Evolutionary conservation across 1,140 invertebrate genomes (phyloP).

Genomic region (Aphidius gifuensis): DNA sequence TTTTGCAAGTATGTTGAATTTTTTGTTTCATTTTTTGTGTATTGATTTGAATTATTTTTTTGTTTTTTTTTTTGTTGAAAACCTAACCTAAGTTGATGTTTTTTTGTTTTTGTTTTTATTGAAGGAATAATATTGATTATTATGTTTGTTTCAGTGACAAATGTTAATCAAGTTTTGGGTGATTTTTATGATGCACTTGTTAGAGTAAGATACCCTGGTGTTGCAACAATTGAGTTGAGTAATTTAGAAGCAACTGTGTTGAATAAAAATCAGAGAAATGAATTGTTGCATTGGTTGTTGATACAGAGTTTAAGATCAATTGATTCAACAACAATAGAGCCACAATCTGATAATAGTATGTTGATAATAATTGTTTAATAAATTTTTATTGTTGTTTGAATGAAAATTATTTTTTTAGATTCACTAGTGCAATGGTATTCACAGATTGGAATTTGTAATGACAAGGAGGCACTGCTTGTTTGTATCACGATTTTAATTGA

Average conservation of each 20-base stretch:
- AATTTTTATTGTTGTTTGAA: neutral
- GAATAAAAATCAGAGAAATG: slow-evolving; percentile 19
- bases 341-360: slow-evolving; percentile 17
- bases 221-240: slow-evolving; percentile 24
- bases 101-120: too few relatives aligned
- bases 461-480: slow-evolving; percentile 29
- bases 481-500: slow-evolving; percentile 2
- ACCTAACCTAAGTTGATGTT: too few relatives aligned
- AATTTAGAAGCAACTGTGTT: slow-evolving; percentile 27
- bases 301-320: slow-evolving; percentile 15
- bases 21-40: too few relatives aligned
- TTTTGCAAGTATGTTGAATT: too few relatives aligned
- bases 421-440: slow-evolving; percentile 28
- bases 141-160: slow-evolving; percentile 19
- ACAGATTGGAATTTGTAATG: slow-evolving; percentile 28
- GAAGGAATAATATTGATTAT: neutral
- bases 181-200: slow-evolving; percentile 30
- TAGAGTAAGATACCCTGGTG: slow-evolving; percentile 29
- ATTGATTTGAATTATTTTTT: too few relatives aligned
- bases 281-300: slow-evolving; percentile 30
- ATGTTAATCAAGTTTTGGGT: slow-evolving; percentile 20
- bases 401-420: slow-evolving; percentile 18
- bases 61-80: too few relatives aligned
- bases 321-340: slow-evolving; percentile 3
- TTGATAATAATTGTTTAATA: neutral